These are phyloP conservation scores for Apoda limacodes DNA, from an alignment of 2,888 invertebrate genomes.

Conservation along the genomic window DNA sequence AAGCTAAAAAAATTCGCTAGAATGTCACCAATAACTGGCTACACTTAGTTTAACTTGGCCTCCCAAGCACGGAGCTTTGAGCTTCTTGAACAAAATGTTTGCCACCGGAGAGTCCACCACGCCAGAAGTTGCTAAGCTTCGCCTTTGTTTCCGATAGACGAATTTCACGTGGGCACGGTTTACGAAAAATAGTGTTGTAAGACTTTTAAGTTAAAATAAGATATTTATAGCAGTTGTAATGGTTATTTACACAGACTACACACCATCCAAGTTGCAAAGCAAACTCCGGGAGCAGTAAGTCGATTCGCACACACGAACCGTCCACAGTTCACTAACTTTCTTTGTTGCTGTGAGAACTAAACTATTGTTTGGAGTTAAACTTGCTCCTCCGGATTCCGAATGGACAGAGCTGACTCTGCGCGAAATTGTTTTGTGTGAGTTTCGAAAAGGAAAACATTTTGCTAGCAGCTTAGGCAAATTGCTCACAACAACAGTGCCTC, in stretches of 20 bases:
- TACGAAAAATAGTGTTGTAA: too few species aligned
- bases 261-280: too few species aligned
- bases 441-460: conserved; percentile 62
- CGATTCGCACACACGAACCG: conserved; percentile 34
- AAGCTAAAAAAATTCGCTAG: too few species aligned
- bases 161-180: too few species aligned
- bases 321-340: conserved; percentile 47
- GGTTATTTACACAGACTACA: conserved; percentile 34
- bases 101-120: too few species aligned
- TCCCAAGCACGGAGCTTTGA: too few species aligned
- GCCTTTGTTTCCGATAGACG: too few species aligned
- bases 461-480: conserved; percentile 58
- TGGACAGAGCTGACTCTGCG: conserved; percentile 51
- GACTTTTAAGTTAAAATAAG: too few species aligned
- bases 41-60: too few species aligned
- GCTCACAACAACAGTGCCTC: conserved; percentile 27
- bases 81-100: too few species aligned
- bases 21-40: too few species aligned
- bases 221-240: conserved; percentile 22
- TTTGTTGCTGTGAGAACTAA: conserved; percentile 40
- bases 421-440: conserved; percentile 64
- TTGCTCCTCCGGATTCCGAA: conserved; percentile 49
- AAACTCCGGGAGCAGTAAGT: conserved; percentile 30
- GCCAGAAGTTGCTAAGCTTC: too few species aligned
- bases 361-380: conserved; percentile 61